Evolutionary conservation across 2,888 invertebrate genomes (phyloP).

Genomic region (Toxonevra muliebris): DNA sequence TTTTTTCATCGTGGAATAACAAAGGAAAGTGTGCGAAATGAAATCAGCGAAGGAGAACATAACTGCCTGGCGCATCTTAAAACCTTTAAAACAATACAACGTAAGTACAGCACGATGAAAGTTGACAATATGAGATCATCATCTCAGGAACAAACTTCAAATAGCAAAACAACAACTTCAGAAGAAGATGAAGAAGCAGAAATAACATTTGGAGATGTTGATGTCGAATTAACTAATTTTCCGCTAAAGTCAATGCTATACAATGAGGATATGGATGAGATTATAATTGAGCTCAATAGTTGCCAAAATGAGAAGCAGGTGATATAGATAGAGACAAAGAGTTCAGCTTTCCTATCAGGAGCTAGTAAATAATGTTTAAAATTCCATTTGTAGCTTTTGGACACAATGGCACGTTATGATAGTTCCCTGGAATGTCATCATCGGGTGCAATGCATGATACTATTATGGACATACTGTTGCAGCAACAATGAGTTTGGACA

Average conservation of each 20-base stretch:
- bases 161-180: not conserved
- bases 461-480: slow-evolving; percentile 48
- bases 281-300: slow-evolving; percentile 33
- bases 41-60: not conserved
- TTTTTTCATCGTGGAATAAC: slow-evolving; percentile 34
- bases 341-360: not conserved
- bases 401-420: slow-evolving; percentile 25
- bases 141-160: not conserved
- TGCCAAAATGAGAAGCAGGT: slow-evolving; percentile 31
- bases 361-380: not conserved
- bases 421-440: slow-evolving; percentile 38
- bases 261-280: slow-evolving; percentile 28
- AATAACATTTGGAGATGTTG: slow-evolving; percentile 5
- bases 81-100: not conserved
- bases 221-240: slow-evolving; percentile 20
- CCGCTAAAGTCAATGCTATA: slow-evolving; percentile 35
- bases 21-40: not conserved
- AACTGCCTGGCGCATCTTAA: not conserved
- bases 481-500: slow-evolving; percentile 12
- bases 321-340: slow-evolving; percentile 32
- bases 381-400: slow-evolving; percentile 38
- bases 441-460: slow-evolving; percentile 46
- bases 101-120: not conserved
- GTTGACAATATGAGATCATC: not conserved
- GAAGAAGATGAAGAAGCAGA: not conserved